phyloP scores from a whole-genome alignment of 2,797 vertebrate genomes.

The Fratercula arctica region DNA sequence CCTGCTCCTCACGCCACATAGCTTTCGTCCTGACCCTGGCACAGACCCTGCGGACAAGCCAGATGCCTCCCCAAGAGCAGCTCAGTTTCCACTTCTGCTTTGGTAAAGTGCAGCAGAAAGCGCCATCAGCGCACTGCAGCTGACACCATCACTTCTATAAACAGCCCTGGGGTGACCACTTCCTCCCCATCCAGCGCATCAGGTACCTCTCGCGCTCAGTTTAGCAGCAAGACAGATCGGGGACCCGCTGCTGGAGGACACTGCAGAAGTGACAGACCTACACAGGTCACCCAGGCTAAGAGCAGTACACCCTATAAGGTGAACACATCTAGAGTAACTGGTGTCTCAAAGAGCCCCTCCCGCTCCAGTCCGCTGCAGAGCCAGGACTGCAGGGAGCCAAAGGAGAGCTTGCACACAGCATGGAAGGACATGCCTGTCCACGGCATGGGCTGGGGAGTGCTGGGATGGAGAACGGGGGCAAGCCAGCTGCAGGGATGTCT shows the following conservation, averaged over 20 bases:
- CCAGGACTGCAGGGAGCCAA: not conserved
- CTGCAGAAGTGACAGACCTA: not conserved
- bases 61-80: not conserved
- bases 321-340: not conserved
- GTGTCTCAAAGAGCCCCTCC: not conserved
- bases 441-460: accelerated
- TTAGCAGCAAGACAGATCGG: not conserved
- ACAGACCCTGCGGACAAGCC: not conserved
- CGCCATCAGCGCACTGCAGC: not conserved
- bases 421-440: not conserved
- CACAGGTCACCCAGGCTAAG: not conserved
- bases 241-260: not conserved
- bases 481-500: accelerated
- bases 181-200: accelerated
- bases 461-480: not conserved
- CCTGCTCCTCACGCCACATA: not conserved
- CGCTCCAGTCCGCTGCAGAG: not conserved
- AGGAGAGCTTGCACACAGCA: not conserved
- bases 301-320: accelerated
- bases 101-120: not conserved
- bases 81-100: not conserved
- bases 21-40: not conserved
- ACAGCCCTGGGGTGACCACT: not conserved
- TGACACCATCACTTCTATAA: accelerated
- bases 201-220: not conserved